Base-by-base conservation (phyloP, 2,888 invertebrate species). In the Pilophorus perplexus region DNA sequence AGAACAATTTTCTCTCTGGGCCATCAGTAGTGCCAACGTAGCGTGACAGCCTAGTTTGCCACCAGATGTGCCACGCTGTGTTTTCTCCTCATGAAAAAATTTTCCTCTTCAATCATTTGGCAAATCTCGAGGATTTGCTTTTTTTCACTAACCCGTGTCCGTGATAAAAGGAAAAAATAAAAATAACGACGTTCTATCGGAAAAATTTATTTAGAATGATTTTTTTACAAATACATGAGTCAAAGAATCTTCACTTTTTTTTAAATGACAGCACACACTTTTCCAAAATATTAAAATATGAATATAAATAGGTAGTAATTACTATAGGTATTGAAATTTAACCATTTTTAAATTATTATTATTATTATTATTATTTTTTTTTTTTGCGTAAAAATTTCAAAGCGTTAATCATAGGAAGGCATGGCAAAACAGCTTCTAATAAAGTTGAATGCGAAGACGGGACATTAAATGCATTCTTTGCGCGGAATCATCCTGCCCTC, bases 391-490 rank as follows among this genome's bases (percentile, higher is more conserved):
- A 25, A 42, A 42, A 40, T 57, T 42, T 2, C 25, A 59, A 59
- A 59, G 42, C 42, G 59, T 42, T 59, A 42, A 55, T 55, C 37
- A 18, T 37, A 55, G 38, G 52, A 55, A 59, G 59, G 59, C 59
- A 42, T 40, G n/a, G 42, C 40, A 40, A 55, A 59, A 59, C 16
- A 55, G 55, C 37, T 14, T 55, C 46, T 22, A 46, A 46, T 38
- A 55, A 22, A 18, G 22, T 55, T 10, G 55, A 38, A 55, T 54
- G 28, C n/a, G n/a, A 55, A 55, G 18, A 55, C 33, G n/a, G 6
- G 18, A 55, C 55, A 55, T 18, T 55, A 55, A 55, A 55, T 55
- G 55, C 55, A 55, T 55, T 55, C 33, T 37, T 55, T 33, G 38
- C 55, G 38, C 55, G 37, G 37, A n/a, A n/a, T n/a, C n/a, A n/a